These are phyloP conservation scores for Tenthredo distinguenda DNA, from an alignment of 2,888 invertebrate species.

Conservation along the genomic window DNA sequence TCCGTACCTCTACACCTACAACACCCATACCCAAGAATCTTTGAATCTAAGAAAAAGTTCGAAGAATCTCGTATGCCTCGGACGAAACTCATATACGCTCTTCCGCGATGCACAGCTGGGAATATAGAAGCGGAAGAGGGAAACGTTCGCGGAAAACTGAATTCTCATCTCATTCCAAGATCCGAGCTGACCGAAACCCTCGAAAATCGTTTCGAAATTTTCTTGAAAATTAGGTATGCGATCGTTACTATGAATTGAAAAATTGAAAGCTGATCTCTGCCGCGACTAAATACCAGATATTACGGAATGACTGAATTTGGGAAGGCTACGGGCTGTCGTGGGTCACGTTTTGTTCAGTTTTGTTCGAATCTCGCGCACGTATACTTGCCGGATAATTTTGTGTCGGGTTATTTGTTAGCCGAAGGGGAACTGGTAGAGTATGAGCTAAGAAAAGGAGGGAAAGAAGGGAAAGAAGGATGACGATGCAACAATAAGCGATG, in stretches of 20 bases:
- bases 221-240: background rate
- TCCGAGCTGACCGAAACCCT: background rate
- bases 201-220: too few relatives aligned
- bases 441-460: background rate
- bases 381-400: constrained; percentile 13
- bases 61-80: constrained; percentile 76
- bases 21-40: constrained; percentile 9
- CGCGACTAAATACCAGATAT: background rate
- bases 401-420: constrained; percentile 15
- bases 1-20: background rate
- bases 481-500: constrained; percentile 38
- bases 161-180: background rate
- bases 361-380: constrained; percentile 9
- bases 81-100: constrained; percentile 74
- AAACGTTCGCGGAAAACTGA: constrained; percentile 4
- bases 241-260: background rate
- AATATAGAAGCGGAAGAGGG: constrained; percentile 60
- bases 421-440: background rate
- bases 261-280: background rate
- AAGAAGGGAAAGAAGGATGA: constrained; percentile 19
- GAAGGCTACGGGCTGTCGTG: background rate
- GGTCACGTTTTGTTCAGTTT: constrained; percentile 15
- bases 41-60: constrained; percentile 56
- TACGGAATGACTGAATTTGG: background rate
- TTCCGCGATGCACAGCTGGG: constrained; percentile 77